A percentile compares a stretch with the other conserved stretches of the same genome.
Evolutionary conservation across 2,888 invertebrate genomes (phyloP).

Genomic region (Nomada goodeniana): DNA sequence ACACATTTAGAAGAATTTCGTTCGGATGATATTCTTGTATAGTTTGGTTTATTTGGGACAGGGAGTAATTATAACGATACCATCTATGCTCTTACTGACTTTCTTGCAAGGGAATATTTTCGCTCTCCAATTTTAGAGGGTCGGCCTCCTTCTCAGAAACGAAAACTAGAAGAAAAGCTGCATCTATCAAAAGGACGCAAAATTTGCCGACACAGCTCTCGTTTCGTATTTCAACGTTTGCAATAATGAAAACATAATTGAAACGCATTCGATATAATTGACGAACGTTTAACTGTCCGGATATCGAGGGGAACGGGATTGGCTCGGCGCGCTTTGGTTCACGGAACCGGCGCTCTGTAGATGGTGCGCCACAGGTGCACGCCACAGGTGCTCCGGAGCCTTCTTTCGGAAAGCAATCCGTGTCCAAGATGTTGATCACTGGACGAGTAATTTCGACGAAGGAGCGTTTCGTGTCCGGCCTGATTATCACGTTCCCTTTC

Average conservation of each 20-base stretch:
- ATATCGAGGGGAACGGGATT: conserved; percentile 1
- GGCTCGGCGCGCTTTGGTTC: conserved; percentile 8
- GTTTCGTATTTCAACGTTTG: background rate
- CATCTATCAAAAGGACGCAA: no score
- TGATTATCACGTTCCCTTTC: conserved; percentile 50
- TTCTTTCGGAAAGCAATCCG: conserved; percentile 55
- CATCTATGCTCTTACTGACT: no score
- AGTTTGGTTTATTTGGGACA: no score
- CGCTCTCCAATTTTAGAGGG: no score
- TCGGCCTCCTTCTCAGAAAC: no score
- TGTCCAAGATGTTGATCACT: conserved; percentile 52
- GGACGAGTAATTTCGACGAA: conserved; percentile 45
- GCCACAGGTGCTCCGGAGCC: conserved; percentile 53
- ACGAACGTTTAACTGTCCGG: background rate
- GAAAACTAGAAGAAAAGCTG: no score
- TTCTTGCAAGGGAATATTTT: no score
- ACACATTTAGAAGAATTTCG: no score
- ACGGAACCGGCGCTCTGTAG: conserved; percentile 20
- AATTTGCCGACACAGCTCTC: background rate
- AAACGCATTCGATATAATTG: conserved; percentile 6
- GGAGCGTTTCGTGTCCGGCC: conserved; percentile 47
- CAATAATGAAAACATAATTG: background rate
- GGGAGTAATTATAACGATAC: no score
- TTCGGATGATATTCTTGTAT: no score
- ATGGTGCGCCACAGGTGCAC: conserved; percentile 59